Evolutionary conservation across 2,888 invertebrate genomes (phyloP).

Genomic region (Eupithecia dodoneata): DNA sequence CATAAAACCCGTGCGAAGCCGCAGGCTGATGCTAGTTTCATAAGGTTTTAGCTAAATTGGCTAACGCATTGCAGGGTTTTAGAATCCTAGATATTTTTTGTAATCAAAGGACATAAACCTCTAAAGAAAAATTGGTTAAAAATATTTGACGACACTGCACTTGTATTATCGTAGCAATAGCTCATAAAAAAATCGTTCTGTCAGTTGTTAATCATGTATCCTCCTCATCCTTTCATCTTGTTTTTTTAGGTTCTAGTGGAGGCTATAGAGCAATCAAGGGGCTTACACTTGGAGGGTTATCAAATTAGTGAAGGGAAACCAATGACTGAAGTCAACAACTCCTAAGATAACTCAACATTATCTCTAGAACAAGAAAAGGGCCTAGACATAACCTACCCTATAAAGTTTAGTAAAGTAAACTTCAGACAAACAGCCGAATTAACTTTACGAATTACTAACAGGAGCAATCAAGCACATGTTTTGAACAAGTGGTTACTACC

Average conservation of each 20-base stretch:
- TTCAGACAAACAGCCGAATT: slow-evolving; percentile 56
- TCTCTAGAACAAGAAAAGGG: slow-evolving; percentile 75
- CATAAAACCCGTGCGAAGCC: too few species aligned
- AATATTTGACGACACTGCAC: too few species aligned
- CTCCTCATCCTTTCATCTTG: background rate
- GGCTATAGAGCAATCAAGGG: slow-evolving; percentile 88
- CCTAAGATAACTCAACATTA: slow-evolving; percentile 59
- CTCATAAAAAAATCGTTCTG: too few species aligned
- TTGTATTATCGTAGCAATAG: too few species aligned
- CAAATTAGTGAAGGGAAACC: slow-evolving; percentile 51
- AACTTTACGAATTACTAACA: slow-evolving; percentile 68
- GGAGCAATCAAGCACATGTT: slow-evolving; percentile 69
- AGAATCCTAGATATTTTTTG: too few species aligned
- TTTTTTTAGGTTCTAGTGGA: slow-evolving; percentile 83
- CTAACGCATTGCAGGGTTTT: background rate
- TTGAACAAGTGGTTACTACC: slow-evolving; percentile 81
- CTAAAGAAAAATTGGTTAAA: too few species aligned
- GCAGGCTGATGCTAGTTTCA: background rate
- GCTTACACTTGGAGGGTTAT: slow-evolving; percentile 85
- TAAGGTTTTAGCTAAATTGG: background rate
- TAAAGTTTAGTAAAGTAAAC: slow-evolving; percentile 78
- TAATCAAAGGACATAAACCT: too few species aligned
- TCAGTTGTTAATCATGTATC: too few species aligned
- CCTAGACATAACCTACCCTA: slow-evolving; percentile 80
- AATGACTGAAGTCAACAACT: slow-evolving; percentile 55